phyloP scores from a whole-genome alignment of 1,140 invertebrate species.

The Stegodyphus mimosarum region DNA sequence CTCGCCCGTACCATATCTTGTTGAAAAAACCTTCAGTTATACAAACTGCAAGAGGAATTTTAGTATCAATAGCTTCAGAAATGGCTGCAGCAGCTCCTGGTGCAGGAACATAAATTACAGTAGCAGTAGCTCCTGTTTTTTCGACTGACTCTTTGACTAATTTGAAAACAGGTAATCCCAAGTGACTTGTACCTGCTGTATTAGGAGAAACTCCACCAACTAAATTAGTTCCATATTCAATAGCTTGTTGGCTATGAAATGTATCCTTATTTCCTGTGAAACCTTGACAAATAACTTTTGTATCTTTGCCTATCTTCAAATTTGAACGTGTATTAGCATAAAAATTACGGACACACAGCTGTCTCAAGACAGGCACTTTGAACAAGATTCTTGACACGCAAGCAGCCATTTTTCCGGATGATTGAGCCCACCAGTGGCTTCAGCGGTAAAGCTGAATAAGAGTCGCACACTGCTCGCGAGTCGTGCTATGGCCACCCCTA shows the following conservation, averaged over 20 bases:
- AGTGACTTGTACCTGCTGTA: conserved; percentile 92
- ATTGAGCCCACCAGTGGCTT: too few relatives aligned
- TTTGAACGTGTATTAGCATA: too few relatives aligned
- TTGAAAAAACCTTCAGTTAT: conserved; percentile 98
- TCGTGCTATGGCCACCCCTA: too few relatives aligned
- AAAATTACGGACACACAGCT: too few relatives aligned
- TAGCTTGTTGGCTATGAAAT: conserved; percentile 86
- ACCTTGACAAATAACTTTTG: not conserved
- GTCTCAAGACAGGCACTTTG: too few relatives aligned
- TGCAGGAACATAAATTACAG: conserved; percentile 98
- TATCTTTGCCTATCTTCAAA: not conserved
- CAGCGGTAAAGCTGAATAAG: too few relatives aligned
- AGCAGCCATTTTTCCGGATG: too few relatives aligned
- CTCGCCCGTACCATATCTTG: conserved; percentile 99
- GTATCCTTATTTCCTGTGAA: conserved; percentile 68
- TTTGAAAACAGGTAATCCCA: conserved; percentile 95
- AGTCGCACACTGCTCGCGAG: too few relatives aligned
- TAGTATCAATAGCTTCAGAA: conserved; percentile 95
- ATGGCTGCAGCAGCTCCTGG: conserved; percentile 92
- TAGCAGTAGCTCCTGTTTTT: conserved; percentile 87
- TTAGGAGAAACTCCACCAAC: conserved; percentile 97
- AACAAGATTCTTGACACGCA: too few relatives aligned
- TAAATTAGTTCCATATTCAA: conserved; percentile 98
- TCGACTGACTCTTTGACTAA: conserved; percentile 90
- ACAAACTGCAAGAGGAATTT: conserved; percentile 96